Percentiles rank a stretch among this genome's conserved stretches.
phyloP scores from a whole-genome alignment of 2,888 invertebrate species.

The Cyclophora albipunctata region DNA sequence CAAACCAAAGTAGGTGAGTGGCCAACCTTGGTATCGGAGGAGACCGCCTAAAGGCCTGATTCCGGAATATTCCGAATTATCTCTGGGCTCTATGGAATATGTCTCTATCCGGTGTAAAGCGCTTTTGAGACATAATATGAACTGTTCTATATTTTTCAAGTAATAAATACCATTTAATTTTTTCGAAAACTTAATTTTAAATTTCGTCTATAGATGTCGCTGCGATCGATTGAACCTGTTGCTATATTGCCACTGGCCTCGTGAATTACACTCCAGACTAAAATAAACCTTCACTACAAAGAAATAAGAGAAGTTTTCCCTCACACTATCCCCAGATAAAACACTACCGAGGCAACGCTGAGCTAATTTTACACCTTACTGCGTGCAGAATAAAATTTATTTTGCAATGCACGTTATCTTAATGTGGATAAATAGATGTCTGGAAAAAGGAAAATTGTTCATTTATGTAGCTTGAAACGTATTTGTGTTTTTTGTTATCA shows the following conservation, averaged over 20 bases:
- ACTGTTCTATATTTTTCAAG: too few species aligned
- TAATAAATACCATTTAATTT: too few species aligned
- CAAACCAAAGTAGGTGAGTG: too few species aligned
- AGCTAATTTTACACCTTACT: slow-evolving; percentile 33
- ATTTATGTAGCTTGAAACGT: slow-evolving; percentile 26
- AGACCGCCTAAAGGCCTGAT: too few species aligned
- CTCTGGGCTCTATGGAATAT: too few species aligned
- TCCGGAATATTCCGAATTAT: too few species aligned
- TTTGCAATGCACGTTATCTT: slow-evolving; percentile 29
- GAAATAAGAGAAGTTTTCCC: slow-evolving; percentile 20
- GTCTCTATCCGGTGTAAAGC: too few species aligned
- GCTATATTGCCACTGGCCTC: slow-evolving; percentile 46
- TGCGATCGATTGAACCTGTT: slow-evolving; percentile 52
- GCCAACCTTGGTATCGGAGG: too few species aligned
- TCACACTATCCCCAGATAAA: slow-evolving; percentile 9
- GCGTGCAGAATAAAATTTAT: slow-evolving; percentile 22
- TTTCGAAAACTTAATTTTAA: too few species aligned
- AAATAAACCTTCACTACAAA: slow-evolving; percentile 14
- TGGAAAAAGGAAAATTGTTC: slow-evolving; percentile 35
- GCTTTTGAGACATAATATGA: too few species aligned
- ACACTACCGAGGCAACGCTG: slow-evolving; percentile 18
- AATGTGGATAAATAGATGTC: slow-evolving; percentile 45
- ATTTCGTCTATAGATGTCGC: slow-evolving; percentile 38
- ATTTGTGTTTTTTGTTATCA: slow-evolving; percentile 11
- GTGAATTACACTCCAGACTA: slow-evolving; percentile 18